Percentiles rank a stretch among this genome's conserved stretches.
phyloP scores from a whole-genome alignment of 2,888 invertebrate genomes.

The Lordiphosa fenestrarum region DNA sequence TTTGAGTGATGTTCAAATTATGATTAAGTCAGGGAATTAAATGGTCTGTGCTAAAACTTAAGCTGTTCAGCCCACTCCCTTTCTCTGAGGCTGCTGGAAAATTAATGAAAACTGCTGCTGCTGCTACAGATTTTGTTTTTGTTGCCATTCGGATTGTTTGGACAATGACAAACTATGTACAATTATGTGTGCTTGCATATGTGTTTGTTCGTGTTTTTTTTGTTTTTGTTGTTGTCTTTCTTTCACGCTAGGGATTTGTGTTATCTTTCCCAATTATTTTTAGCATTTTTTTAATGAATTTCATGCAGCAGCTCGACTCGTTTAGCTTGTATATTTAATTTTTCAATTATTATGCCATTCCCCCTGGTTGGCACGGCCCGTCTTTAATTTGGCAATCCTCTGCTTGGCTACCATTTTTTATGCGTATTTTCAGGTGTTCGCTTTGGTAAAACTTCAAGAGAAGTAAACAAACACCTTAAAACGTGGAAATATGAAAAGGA shows the following conservation, averaged over 20 bases:
- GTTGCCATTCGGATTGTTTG: slow-evolving; percentile 23
- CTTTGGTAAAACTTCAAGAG: slow-evolving; percentile 3
- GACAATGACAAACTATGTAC: slow-evolving; percentile 50
- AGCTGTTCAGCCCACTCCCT: background rate
- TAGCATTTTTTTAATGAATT: background rate
- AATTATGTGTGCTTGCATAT: slow-evolving; percentile 1
- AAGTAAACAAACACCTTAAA: slow-evolving; percentile 3
- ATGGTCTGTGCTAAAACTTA: slow-evolving; percentile 47
- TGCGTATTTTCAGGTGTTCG: slow-evolving; percentile 16
- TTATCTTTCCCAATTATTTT: slow-evolving; percentile 42
- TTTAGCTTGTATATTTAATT: slow-evolving; percentile 54
- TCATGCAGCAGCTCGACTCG: slow-evolving; percentile 8
- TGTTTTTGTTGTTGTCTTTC: slow-evolving; percentile 23
- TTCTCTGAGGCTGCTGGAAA: slow-evolving; percentile 9
- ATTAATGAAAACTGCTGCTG: slow-evolving; percentile 45
- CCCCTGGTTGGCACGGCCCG: slow-evolving; percentile 57
- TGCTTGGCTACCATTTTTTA: slow-evolving; percentile 16
- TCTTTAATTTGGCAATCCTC: slow-evolving; percentile 25
- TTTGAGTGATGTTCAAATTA: slow-evolving; percentile 69
- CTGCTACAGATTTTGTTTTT: slow-evolving; percentile 19
- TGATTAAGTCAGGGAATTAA: slow-evolving; percentile 60
- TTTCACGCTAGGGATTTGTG: slow-evolving; percentile 26
- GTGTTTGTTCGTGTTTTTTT: slow-evolving; percentile 26
- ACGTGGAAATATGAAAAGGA: background rate
- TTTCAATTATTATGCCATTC: slow-evolving; percentile 66